These are phyloP conservation scores for Drosophila parvula DNA, from an alignment of 1,140 invertebrate species.

Conservation along the genomic window DNA sequence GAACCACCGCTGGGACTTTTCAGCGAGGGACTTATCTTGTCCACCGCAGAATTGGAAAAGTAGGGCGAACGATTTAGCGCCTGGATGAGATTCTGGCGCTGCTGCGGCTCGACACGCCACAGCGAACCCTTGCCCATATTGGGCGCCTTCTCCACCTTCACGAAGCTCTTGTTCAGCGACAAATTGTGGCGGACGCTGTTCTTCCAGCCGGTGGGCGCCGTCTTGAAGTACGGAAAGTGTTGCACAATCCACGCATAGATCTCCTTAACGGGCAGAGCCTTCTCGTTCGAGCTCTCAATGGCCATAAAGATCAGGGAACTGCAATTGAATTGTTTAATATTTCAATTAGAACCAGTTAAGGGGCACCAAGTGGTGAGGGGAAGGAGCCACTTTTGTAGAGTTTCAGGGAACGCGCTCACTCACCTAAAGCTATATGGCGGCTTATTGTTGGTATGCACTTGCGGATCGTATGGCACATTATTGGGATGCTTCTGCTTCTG, in stretches of 20 bases:
- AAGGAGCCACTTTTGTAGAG: no score
- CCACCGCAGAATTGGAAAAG: conserved; percentile 87
- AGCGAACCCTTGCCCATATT: conserved; percentile 97
- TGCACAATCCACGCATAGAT: conserved; percentile 99
- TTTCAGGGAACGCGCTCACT: no score
- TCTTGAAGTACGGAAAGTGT: conserved; percentile 98
- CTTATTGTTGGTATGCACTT: conserved; percentile 93
- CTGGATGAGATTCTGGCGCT: conserved; percentile 93
- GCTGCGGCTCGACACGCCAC: conserved; percentile 97
- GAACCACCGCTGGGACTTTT: conserved; percentile 61
- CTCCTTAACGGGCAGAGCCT: conserved; percentile 97
- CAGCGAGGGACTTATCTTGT: conserved; percentile 77
- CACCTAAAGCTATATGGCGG: conserved; percentile 92
- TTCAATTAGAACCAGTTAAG: no score
- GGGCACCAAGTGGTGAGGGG: no score
- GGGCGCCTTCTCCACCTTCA: conserved; percentile 96
- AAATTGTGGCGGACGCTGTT: conserved; percentile 98
- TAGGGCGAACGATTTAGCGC: conserved; percentile 93
- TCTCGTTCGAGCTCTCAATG: conserved; percentile 94
- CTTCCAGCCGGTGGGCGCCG: conserved; percentile 98
- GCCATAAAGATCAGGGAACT: conserved; percentile 99
- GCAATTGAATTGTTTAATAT: conserved; percentile 5
- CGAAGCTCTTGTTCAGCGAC: conserved; percentile 98
- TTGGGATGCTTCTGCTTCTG: conserved; percentile 88
- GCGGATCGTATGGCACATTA: conserved; percentile 90